phyloP scores from a whole-genome alignment of 2,888 invertebrate genomes.

The Chrysotoxum bicinctum region DNA sequence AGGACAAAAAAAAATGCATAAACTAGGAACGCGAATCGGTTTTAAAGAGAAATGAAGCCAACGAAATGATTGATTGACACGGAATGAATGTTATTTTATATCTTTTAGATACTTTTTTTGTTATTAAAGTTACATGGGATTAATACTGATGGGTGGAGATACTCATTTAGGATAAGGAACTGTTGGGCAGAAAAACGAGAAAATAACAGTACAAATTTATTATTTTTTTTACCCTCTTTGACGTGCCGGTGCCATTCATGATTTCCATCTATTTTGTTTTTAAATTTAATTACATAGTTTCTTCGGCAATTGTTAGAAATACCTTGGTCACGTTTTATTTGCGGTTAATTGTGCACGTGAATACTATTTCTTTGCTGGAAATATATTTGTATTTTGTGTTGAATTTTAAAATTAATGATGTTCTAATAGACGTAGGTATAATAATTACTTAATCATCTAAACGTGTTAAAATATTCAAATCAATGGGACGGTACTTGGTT shows the following conservation, averaged over 20 bases:
- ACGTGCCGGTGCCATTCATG: conserved; percentile 20
- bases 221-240: background rate
- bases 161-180: conserved; percentile 2
- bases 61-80: conserved; percentile 52
- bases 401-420: background rate
- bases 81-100: conserved; percentile 28
- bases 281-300: background rate
- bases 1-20: conserved; percentile 12
- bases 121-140: background rate
- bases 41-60: conserved; percentile 36
- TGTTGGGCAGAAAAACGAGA: background rate
- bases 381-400: background rate
- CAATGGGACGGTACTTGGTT: no score
- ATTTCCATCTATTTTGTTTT: background rate
- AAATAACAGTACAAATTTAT: conserved; percentile 2
- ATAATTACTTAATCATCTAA: background rate
- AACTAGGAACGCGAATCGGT: background rate
- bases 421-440: background rate
- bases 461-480: no score
- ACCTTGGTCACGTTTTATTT: conserved; percentile 38
- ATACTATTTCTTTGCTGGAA: background rate
- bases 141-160: background rate
- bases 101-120: background rate
- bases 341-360: conserved; percentile 38
- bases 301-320: background rate